Conservation (phyloP, 2,888 invertebrate genomes). For the Polietes domitor region DNA sequence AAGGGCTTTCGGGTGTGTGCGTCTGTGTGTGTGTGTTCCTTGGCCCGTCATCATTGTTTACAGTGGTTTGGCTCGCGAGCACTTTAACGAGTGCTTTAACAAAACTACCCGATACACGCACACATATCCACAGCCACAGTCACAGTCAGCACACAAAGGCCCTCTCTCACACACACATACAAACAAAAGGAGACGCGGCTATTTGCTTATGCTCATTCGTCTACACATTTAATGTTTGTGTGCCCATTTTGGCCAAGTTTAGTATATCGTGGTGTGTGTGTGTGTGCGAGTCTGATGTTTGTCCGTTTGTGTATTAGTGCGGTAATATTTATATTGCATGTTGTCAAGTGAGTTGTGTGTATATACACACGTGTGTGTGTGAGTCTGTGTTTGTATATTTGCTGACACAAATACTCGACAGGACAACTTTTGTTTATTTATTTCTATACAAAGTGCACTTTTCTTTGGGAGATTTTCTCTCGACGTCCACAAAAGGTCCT, state of each 20-base stretch:
- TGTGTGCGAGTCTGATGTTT: background rate
- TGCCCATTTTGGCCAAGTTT: conserved; percentile 55
- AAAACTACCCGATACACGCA: conserved; percentile 30
- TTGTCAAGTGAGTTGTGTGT: conserved; percentile 48
- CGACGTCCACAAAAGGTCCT: conserved; percentile 40
- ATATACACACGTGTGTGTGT: too few species aligned
- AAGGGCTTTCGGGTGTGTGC: conserved; percentile 70
- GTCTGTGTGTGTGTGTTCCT: conserved; percentile 29
- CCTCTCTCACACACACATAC: background rate
- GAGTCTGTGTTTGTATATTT: conserved; percentile 37
- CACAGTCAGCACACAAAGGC: background rate
- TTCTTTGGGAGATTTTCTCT: conserved; percentile 54
- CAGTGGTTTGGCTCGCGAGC: conserved; percentile 63
- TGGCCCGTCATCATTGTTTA: conserved; percentile 72
- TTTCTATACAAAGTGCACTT: conserved; percentile 57
- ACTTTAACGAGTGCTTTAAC: conserved; percentile 54
- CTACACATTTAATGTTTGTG: conserved; percentile 51
- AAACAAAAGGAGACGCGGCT: conserved; percentile 26
- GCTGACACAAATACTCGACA: conserved; percentile 61
- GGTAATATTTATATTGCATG: conserved; percentile 46
- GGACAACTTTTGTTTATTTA: conserved; percentile 49
- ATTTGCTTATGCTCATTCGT: conserved; percentile 54
- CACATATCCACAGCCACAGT: background rate
- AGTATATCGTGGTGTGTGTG: conserved; percentile 40
- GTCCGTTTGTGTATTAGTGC: conserved; percentile 40